Conservation (phyloP, 1,140 invertebrate species). For the Neodiprion lecontei region DNA sequence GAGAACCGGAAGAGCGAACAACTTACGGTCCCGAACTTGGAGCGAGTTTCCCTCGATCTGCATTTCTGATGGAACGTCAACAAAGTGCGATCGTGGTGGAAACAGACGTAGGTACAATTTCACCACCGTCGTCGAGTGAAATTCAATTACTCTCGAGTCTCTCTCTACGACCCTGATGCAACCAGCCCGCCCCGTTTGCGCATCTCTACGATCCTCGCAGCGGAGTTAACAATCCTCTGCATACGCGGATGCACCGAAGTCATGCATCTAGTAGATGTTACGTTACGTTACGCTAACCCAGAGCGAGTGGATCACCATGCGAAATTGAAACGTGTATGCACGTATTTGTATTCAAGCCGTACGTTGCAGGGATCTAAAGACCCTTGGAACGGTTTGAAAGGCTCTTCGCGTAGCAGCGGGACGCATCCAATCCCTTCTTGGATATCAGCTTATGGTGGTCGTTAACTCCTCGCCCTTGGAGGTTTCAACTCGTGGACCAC, state of each 20-base stretch:
- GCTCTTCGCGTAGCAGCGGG: no score
- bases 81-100: neutral
- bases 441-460: no score
- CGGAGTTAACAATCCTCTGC: neutral
- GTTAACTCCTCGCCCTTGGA: no score
- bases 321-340: no score
- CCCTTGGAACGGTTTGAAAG: no score
- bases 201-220: neutral
- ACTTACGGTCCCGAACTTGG: neutral
- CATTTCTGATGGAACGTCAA: conserved; percentile 3
- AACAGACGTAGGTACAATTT: neutral
- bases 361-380: no score
- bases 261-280: neutral
- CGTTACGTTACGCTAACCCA: neutral
- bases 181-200: no score
- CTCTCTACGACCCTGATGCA: neutral
- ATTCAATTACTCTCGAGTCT: conserved; percentile 5
- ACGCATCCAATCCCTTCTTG: no score
- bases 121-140: neutral
- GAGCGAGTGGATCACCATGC: neutral
- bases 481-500: no score
- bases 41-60: neutral
- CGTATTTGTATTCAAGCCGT: no score
- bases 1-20: no score
- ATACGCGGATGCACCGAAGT: neutral